phyloP scores from a whole-genome alignment of 2,797 vertebrate genomes.

The Melanotaenia nigrans region DNA sequence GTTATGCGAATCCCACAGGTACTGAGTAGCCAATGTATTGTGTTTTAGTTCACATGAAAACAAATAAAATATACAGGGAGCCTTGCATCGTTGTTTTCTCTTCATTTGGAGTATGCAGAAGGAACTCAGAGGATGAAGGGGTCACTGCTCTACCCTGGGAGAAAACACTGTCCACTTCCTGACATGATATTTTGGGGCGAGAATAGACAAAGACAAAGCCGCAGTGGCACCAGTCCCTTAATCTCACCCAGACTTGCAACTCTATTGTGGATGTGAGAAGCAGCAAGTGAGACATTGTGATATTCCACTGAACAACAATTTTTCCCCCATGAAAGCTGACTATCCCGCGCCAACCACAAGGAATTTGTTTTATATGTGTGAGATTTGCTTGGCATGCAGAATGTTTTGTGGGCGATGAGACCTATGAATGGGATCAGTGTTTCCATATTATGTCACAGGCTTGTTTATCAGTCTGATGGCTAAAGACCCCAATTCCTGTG shows the following conservation, averaged over 20 bases:
- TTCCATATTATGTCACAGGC: slow-evolving; percentile 82
- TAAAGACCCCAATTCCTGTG: slow-evolving; percentile 63
- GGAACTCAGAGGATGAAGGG: slow-evolving; percentile 41
- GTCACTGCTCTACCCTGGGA: slow-evolving; percentile 46
- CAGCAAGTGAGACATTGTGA: slow-evolving; percentile 57
- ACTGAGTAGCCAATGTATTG: background rate
- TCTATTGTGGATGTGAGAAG: slow-evolving; percentile 60
- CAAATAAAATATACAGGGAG: slow-evolving; percentile 1
- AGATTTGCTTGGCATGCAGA: slow-evolving; percentile 77
- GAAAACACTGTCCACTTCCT: slow-evolving; percentile 60
- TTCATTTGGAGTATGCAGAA: slow-evolving; percentile 21
- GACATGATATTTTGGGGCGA: slow-evolving; percentile 46
- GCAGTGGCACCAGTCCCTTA: slow-evolving; percentile 62
- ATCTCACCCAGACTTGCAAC: slow-evolving; percentile 68
- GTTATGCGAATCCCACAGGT: slow-evolving; percentile 17
- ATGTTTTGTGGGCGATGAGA: slow-evolving; percentile 75
- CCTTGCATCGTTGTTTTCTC: slow-evolving; percentile 3
- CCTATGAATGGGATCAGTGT: slow-evolving; percentile 81
- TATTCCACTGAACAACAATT: slow-evolving; percentile 60
- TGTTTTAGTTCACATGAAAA: slow-evolving; percentile 16
- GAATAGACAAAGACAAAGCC: slow-evolving; percentile 65
- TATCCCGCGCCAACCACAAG: slow-evolving; percentile 68
- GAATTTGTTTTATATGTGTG: slow-evolving; percentile 82
- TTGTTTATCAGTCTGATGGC: slow-evolving; percentile 75
- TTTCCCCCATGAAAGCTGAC: slow-evolving; percentile 48